These are phyloP conservation scores for Trididemnum clinides DNA, from an alignment of 23 tunicate species.

Conservation along the genomic window DNA sequence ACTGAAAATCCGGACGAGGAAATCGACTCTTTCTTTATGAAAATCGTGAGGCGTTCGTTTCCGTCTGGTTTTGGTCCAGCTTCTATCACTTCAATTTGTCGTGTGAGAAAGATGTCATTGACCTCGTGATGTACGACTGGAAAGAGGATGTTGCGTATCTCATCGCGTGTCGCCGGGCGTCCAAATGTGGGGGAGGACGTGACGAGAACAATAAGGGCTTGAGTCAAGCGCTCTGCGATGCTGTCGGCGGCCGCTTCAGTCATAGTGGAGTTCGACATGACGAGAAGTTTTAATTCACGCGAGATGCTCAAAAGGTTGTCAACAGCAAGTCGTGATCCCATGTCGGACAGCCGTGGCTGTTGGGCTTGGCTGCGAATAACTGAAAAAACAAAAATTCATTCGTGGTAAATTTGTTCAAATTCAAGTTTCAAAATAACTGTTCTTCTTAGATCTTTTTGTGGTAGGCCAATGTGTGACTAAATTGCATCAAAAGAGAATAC, in stretches of 20 bases:
- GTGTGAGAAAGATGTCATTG: background rate
- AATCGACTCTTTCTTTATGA: background rate
- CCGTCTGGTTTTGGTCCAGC: background rate
- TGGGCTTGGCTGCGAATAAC: background rate
- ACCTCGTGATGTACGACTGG: conserved; percentile 20
- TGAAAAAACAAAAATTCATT: background rate
- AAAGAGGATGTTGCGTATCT: conserved; percentile 8
- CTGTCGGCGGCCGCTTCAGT: conserved; percentile 30
- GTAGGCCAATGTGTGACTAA: too few relatives aligned
- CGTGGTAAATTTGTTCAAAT: too few relatives aligned
- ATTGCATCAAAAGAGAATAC: too few relatives aligned
- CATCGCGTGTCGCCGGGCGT: background rate
- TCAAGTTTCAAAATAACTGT: too few relatives aligned
- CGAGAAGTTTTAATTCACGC: conserved; percentile 23
- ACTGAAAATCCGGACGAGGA: conserved; percentile 34
- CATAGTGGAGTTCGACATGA: background rate
- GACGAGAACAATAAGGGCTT: conserved; percentile 5
- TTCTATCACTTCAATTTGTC: background rate
- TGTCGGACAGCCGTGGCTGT: background rate
- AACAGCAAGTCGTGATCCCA: background rate
- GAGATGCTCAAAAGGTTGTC: conserved; percentile 27
- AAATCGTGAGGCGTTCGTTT: conserved; percentile 7
- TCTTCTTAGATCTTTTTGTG: too few relatives aligned
- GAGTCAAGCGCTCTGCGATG: conserved; percentile 13
- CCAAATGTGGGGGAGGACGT: background rate